phyloP scores from a whole-genome alignment of 2,888 invertebrate species.

The Pterobdella sp. region DNA sequence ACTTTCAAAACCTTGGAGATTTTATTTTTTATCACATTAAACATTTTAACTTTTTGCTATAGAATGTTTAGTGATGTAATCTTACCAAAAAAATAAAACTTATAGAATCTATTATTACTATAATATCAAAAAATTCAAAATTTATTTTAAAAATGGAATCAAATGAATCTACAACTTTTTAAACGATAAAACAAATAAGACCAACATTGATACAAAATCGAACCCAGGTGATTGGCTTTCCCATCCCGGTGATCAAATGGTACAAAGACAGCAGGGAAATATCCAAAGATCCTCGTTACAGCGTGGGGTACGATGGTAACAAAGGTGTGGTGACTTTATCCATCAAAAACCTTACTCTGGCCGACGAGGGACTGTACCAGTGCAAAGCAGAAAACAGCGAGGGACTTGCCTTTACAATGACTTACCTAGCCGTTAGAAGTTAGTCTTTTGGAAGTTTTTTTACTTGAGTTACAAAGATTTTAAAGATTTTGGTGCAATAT shows the following conservation, averaged over 20 bases:
- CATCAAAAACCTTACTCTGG: slow-evolving; percentile 43
- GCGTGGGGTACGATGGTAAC: slow-evolving; percentile 39
- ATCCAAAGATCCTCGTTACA: slow-evolving; percentile 43
- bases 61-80: too few relatives aligned
- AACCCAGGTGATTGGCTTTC: slow-evolving; percentile 44
- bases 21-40: too few relatives aligned
- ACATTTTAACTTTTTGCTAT: too few relatives aligned
- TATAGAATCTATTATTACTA: too few relatives aligned
- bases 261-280: slow-evolving; percentile 49
- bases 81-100: too few relatives aligned
- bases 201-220: too few relatives aligned
- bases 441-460: slow-evolving; percentile 32
- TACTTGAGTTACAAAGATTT: neutral
- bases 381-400: slow-evolving; percentile 50
- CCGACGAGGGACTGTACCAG: slow-evolving; percentile 48
- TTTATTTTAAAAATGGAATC: too few relatives aligned
- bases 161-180: too few relatives aligned
- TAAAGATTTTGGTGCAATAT: neutral
- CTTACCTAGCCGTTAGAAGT: slow-evolving; percentile 49
- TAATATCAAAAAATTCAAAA: too few relatives aligned
- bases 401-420: slow-evolving; percentile 48
- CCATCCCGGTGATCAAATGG: slow-evolving; percentile 49
- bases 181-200: too few relatives aligned
- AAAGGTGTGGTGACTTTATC: slow-evolving; percentile 45
- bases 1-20: too few relatives aligned